Conservation (phyloP, 2,888 invertebrate species). For the Strigamia maritima region DNA sequence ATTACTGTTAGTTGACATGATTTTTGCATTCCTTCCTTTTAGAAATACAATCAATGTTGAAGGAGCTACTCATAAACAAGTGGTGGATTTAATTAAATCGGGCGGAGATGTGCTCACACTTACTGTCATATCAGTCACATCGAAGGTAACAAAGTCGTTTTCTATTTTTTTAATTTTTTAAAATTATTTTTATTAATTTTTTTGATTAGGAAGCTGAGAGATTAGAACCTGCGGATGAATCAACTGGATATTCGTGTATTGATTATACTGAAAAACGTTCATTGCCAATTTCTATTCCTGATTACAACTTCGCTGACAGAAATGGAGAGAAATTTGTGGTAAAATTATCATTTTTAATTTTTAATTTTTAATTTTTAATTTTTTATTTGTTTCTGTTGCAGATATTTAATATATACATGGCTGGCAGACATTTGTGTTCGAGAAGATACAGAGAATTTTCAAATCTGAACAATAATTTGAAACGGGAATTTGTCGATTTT, state of each 20-base stretch:
- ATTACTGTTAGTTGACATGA: background rate
- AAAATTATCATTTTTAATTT: conserved; percentile 46
- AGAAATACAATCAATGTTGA: conserved; percentile 97
- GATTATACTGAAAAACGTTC: conserved; percentile 92
- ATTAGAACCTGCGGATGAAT: conserved; percentile 78
- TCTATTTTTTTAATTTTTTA: background rate
- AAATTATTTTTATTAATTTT: background rate
- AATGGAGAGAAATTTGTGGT: conserved; percentile 87
- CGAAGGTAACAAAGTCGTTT: conserved; percentile 69
- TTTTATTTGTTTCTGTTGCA: conserved; percentile 44
- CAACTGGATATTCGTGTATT: conserved; percentile 69
- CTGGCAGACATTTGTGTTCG: conserved; percentile 94
- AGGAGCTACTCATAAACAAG: conserved; percentile 99
- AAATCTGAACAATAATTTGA: conserved; percentile 77
- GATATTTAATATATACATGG: conserved; percentile 97
- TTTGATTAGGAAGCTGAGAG: conserved; percentile 71
- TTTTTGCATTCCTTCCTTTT: conserved; percentile 52
- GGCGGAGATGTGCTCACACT: conserved; percentile 95
- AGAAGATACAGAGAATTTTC: conserved; percentile 94
- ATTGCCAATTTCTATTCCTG: conserved; percentile 76
- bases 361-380: background rate
- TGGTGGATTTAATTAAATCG: conserved; percentile 97
- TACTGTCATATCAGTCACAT: conserved; percentile 93
- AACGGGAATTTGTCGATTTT: conserved; percentile 92
- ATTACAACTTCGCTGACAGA: conserved; percentile 84